A percentile compares a stretch with the other conserved stretches of the same genome.
Evolutionary conservation across 2,113 vertebrate species (phyloP).

Genomic region (Crocuta crocuta): DNA sequence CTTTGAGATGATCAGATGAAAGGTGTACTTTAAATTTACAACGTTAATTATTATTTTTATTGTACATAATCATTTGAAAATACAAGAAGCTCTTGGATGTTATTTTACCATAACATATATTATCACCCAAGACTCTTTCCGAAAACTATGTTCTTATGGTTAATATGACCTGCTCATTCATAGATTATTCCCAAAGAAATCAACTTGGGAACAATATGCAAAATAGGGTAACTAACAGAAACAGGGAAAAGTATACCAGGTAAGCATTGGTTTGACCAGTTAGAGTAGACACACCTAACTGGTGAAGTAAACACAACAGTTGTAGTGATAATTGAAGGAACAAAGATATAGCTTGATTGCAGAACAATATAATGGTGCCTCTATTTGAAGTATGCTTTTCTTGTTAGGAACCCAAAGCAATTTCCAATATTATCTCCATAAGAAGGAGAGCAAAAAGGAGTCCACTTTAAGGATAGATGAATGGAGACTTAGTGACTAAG

Average conservation of each 20-base stretch:
- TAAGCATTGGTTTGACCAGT: slow-evolving; percentile 56
- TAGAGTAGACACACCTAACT: slow-evolving; percentile 54
- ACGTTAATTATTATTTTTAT: slow-evolving; percentile 79
- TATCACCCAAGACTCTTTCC: neutral
- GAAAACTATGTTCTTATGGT: neutral
- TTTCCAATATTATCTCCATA: slow-evolving; percentile 38
- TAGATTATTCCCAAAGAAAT: slow-evolving; percentile 20
- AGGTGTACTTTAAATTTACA: slow-evolving; percentile 60
- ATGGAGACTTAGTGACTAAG: neutral
- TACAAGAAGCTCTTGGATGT: neutral
- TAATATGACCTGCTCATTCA: neutral
- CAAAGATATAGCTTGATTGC: neutral
- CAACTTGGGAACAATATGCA: neutral
- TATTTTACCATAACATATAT: neutral
- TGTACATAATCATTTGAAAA: slow-evolving; percentile 57
- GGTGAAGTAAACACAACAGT: slow-evolving; percentile 32
- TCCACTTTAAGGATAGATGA: neutral
- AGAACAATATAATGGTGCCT: slow-evolving; percentile 47
- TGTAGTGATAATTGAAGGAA: slow-evolving; percentile 48
- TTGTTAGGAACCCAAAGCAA: slow-evolving; percentile 21
- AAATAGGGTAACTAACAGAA: neutral
- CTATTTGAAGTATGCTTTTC: slow-evolving; percentile 54
- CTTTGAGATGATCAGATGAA: slow-evolving; percentile 76
- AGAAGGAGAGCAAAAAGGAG: neutral
- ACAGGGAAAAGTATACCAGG: neutral